Evolutionary conservation across 2,113 vertebrate genomes (phyloP).

Genomic region (Ophiodon elongatus): DNA sequence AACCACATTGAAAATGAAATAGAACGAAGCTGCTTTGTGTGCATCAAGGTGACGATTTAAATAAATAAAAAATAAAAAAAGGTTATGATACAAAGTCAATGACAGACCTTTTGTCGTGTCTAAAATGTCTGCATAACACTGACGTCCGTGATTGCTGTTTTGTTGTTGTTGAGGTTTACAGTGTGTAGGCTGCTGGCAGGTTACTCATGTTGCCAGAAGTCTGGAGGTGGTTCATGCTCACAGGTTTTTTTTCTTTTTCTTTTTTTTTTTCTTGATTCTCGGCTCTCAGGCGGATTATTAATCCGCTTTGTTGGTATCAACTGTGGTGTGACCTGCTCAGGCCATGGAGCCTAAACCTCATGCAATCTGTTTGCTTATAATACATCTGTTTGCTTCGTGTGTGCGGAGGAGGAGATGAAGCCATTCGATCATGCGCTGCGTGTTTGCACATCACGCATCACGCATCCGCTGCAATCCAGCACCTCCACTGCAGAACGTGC

Average conservation of each 20-base stretch:
- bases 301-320: neutral
- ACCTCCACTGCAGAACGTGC: constrained; percentile 22
- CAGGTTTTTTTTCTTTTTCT: no score
- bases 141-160: neutral
- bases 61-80: neutral
- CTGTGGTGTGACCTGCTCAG: neutral
- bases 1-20: neutral
- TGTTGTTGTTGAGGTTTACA: neutral
- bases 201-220: neutral
- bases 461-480: constrained; percentile 17
- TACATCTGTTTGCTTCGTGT: neutral
- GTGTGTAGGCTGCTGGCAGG: constrained; percentile 16
- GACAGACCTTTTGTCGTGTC: neutral
- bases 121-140: constrained; percentile 29
- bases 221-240: constrained; percentile 16
- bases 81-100: neutral
- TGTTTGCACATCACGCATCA: constrained; percentile 32
- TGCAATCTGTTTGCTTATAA: neutral
- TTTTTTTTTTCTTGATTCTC: neutral
- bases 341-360: neutral
- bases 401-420: neutral
- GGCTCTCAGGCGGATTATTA: neutral
- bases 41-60: neutral
- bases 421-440: constrained; percentile 1
- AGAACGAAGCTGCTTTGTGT: neutral